Evolutionary conservation across 2,888 invertebrate genomes (phyloP).

Genomic region (Mesorhabditis sp.): DNA sequence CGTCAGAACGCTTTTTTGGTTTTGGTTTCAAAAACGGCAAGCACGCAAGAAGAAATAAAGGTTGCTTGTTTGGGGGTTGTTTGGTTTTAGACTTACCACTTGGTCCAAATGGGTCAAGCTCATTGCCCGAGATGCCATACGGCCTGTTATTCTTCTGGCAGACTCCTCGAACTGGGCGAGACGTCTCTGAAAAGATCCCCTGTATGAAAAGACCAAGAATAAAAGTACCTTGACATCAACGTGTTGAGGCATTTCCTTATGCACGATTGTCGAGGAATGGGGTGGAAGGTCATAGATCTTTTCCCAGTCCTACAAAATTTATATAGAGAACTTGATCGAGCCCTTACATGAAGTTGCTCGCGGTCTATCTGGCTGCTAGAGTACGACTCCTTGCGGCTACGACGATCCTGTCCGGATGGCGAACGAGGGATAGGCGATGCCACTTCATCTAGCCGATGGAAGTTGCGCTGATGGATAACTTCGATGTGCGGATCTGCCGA

Average conservation of each 20-base stretch:
- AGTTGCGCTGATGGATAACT: conserved; percentile 45
- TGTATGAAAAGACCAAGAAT: too few species aligned
- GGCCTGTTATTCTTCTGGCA: conserved; percentile 7
- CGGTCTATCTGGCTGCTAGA: not conserved
- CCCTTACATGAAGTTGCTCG: not conserved
- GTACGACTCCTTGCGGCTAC: conserved; percentile 2
- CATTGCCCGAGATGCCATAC: conserved; percentile 6
- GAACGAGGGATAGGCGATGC: conserved; percentile 1
- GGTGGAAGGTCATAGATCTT: conserved; percentile 57
- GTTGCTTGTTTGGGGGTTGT: too few species aligned
- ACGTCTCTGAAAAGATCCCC: conserved; percentile 22
- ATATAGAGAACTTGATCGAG: too few species aligned
- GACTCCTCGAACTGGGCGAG: conserved; percentile 45
- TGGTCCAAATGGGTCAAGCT: conserved; percentile 7
- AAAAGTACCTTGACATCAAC: conserved; percentile 35
- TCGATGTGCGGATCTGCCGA: conserved; percentile 25
- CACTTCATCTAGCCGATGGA: conserved; percentile 30
- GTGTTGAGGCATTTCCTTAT: conserved; percentile 39
- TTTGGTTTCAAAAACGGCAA: not conserved
- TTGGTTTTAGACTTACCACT: not conserved
- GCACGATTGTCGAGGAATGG: conserved; percentile 52
- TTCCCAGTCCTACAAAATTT: conserved; percentile 49
- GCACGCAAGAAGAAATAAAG: not conserved
- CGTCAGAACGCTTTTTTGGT: not conserved
- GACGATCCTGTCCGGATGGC: not conserved